Conservation (phyloP, 2,113 vertebrate species). For the Poecilia latipinna region DNA sequence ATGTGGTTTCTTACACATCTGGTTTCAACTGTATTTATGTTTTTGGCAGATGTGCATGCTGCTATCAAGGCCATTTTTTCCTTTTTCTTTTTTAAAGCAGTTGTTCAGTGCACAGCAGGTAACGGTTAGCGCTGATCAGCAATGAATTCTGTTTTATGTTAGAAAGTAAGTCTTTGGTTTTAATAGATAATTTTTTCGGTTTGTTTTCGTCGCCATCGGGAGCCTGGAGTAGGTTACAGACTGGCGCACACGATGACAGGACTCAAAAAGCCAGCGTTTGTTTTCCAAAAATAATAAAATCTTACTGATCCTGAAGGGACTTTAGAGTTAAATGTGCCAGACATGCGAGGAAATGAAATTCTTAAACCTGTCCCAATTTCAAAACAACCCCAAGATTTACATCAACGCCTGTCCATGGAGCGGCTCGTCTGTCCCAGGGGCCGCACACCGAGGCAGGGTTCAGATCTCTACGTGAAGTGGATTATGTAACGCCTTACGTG, state of each 20-base stretch:
- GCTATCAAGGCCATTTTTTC: background rate
- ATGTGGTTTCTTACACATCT: no score
- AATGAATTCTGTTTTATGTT: background rate
- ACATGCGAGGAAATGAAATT: background rate
- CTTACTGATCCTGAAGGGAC: background rate
- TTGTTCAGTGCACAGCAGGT: background rate
- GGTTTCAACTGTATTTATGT: background rate
- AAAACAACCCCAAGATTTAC: background rate
- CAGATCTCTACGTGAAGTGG: background rate
- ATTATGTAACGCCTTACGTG: constrained; percentile 15
- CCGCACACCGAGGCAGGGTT: background rate
- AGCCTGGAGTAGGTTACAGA: background rate
- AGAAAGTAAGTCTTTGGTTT: background rate
- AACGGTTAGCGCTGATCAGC: background rate
- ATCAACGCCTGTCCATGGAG: background rate
- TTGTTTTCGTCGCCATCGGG: background rate
- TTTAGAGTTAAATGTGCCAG: background rate
- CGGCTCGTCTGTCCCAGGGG: background rate
- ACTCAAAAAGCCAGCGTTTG: background rate
- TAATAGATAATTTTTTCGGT: background rate
- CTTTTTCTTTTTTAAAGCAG: background rate
- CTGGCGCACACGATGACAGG: background rate
- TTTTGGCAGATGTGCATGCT: background rate
- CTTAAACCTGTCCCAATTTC: background rate
- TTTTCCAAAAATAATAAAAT: background rate